A percentile compares a stretch with the other conserved stretches of the same genome.
Conservation (phyloP, 2,888 invertebrate genomes). For the Meiosimyza decipiens region DNA sequence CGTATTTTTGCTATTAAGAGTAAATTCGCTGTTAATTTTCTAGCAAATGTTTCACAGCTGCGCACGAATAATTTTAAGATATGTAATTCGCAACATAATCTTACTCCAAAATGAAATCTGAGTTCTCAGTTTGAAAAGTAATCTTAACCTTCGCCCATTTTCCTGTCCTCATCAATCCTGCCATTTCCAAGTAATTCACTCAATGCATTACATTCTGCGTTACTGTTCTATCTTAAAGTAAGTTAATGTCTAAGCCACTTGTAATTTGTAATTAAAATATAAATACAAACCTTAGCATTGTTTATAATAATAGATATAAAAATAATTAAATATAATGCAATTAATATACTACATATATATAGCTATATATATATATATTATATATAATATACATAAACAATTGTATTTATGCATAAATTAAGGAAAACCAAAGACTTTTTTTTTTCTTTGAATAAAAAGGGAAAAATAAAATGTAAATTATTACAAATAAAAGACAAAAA, state of each 20-base stretch:
- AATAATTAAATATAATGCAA: conserved; percentile 24
- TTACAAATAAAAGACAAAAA: conserved; percentile 43
- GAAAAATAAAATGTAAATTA: conserved; percentile 42
- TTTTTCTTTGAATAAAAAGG: conserved; percentile 60
- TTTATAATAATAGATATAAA: conserved; percentile 30
- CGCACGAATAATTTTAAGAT: too few species aligned
- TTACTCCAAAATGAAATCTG: too few species aligned
- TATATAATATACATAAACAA: conserved; percentile 45
- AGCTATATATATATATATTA: conserved; percentile 29
- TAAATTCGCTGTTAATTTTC: too few species aligned
- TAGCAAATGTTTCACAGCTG: too few species aligned
- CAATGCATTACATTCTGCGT: neutral
- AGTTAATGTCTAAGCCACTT: conserved; percentile 8
- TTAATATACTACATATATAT: conserved; percentile 31
- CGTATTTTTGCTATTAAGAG: too few species aligned
- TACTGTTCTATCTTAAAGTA: too few species aligned
- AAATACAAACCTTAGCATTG: conserved; percentile 7
- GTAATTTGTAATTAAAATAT: conserved; percentile 22
- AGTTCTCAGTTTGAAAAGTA: too few species aligned
- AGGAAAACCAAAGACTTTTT: conserved; percentile 67
- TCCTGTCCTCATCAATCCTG: neutral
- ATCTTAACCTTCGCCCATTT: neutral
- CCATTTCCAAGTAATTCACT: too few species aligned
- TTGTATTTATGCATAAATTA: conserved; percentile 55
- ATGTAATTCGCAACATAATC: too few species aligned